A percentile compares a stretch with the other conserved stretches of the same genome.
These are phyloP conservation scores for Agrypnus murinus DNA, from an alignment of 2,888 invertebrate genomes.

Conservation along the genomic window DNA sequence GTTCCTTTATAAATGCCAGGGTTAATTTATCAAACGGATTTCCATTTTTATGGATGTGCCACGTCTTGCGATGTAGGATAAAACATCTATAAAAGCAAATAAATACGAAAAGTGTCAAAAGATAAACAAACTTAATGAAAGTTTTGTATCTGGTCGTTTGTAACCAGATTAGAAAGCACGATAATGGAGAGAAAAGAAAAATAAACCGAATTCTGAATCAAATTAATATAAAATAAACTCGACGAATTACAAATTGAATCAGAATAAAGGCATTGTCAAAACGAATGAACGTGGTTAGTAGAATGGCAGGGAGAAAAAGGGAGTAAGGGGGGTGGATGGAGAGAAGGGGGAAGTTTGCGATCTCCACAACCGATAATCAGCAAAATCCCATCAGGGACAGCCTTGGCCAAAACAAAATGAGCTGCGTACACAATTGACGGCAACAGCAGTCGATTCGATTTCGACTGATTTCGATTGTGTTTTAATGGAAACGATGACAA, in stretches of 20 bases:
- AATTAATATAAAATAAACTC: slow-evolving; percentile 21
- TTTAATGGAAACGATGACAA: slow-evolving; percentile 32
- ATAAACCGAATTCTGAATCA: neutral
- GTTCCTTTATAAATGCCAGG: too few species aligned
- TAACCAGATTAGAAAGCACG: slow-evolving; percentile 6
- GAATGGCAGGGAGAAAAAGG: neutral
- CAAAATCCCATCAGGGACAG: slow-evolving; percentile 48
- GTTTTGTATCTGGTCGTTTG: neutral
- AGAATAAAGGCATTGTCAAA: slow-evolving; percentile 40
- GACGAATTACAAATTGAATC: slow-evolving; percentile 46
- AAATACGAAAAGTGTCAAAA: too few species aligned
- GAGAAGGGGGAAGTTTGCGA: slow-evolving; percentile 24
- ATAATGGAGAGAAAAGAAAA: neutral
- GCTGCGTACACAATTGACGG: slow-evolving; percentile 50
- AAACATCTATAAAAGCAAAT: too few species aligned
- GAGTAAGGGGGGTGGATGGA: neutral
- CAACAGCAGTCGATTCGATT: slow-evolving; percentile 46
- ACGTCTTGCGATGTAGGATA: neutral
- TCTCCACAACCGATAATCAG: slow-evolving; percentile 48
- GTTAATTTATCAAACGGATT: neutral
- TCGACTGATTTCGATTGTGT: slow-evolving; percentile 43
- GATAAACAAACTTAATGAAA: too few species aligned
- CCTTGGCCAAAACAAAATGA: slow-evolving; percentile 49
- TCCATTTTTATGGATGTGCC: neutral
- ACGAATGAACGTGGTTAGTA: slow-evolving; percentile 37